Evolutionary conservation across 1,140 invertebrate species (phyloP), one percentile per base, ranked within the genome.

Genomic region (Tetramorium parvispinum): DNA sequence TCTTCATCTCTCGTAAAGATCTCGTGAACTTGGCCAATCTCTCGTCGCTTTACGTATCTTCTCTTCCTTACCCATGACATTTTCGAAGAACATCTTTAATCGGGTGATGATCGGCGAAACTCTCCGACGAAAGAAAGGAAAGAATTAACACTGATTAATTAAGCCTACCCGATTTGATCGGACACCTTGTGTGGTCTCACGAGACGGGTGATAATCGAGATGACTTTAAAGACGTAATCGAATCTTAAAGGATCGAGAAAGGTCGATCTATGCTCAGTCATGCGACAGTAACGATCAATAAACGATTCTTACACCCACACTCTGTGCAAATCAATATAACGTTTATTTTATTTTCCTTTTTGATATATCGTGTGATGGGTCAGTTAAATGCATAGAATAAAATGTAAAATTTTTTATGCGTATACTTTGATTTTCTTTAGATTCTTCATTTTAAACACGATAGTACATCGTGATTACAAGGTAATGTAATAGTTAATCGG

Each of bases 61-160:
- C 24, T 82, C 66, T 82, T 82, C 49, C 53, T 70, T 65, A 46
- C 10, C 24, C 68, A 40, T 40, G 68, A 83, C 37, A 40, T 73
- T 27, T 53, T n/a, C 78, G 24, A 59, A 11, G 27, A 73, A 65
- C n/a, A 16, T 57, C 13, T 76, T 81, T 70, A 71, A 89, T 83
- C 71, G 61, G 21, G 21, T 37, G 21, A 7, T 65, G 87, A 88
- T 83, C 66, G 43, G 2, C 27, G 49, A 55, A 77, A 76, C 57
- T 73, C 49, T 16, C 49, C 51, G 32, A 3, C 40, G 37, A 55
- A 27, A 43, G 83, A 46, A 76, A 51, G 51, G 40, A 85, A 89
- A 90, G 85, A 90, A 90, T 89, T 85, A 90, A 89, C 76, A 55
- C 55, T 81, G 89, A 87, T 87, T 90, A 90, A 90, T 90, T 90